phyloP scores from a whole-genome alignment of 2,797 vertebrate genomes.

The Tadarida brasiliensis region DNA sequence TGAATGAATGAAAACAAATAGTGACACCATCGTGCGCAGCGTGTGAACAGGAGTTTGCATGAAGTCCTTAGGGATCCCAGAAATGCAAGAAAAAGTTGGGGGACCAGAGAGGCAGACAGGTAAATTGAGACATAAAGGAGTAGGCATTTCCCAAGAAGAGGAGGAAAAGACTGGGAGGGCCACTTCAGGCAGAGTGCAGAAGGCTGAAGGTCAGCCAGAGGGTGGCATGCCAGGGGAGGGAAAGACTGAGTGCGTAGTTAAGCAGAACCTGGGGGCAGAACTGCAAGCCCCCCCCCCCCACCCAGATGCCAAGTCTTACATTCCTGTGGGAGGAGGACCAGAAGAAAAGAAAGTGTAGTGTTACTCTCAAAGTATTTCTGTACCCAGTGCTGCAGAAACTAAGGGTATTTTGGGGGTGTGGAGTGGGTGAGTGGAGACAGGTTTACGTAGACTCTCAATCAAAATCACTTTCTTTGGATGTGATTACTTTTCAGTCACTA shows the following conservation, averaged over 20 bases:
- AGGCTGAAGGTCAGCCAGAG: not conserved
- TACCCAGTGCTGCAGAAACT: not conserved
- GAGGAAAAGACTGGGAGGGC: not conserved
- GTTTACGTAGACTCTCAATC: not conserved
- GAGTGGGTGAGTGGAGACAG: not conserved
- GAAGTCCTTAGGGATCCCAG: not conserved
- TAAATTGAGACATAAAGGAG: not conserved
- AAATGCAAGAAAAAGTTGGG: not conserved
- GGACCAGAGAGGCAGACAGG: not conserved
- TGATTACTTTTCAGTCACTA: not conserved
- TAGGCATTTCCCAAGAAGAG: not conserved
- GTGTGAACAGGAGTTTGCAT: not conserved
- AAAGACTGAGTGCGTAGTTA: not conserved
- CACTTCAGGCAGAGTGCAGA: not conserved
- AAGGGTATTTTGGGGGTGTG: not conserved
- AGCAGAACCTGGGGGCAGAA: not conserved
- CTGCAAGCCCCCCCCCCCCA: not conserved
- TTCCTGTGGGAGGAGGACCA: not conserved
- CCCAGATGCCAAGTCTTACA: not conserved
- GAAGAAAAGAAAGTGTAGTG: not conserved
- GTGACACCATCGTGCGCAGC: not conserved
- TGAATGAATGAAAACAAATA: not conserved
- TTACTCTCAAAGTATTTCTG: not conserved
- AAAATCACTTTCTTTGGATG: slow-evolving; percentile 47
- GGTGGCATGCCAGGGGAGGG: not conserved